These are phyloP conservation scores for Agelastica alni DNA, from an alignment of 2,888 invertebrate species.

Conservation along the genomic window DNA sequence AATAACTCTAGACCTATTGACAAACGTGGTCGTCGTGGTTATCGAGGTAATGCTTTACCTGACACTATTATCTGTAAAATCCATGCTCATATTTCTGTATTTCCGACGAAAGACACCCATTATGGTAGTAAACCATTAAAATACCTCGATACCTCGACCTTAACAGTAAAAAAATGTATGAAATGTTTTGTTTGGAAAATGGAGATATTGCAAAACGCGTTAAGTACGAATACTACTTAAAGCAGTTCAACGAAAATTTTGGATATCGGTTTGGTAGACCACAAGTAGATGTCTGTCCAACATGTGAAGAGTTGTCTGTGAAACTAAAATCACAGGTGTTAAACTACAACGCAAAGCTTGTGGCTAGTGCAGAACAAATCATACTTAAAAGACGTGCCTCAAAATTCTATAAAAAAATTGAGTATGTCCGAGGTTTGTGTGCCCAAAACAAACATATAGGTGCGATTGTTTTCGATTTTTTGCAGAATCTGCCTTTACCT, in stretches of 20 bases:
- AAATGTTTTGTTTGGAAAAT: not conserved
- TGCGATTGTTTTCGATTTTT: slow-evolving; percentile 21
- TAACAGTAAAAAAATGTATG: not conserved
- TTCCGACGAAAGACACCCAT: not conserved
- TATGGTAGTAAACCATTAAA: no score
- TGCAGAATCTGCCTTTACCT: slow-evolving; percentile 36
- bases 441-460: slow-evolving; percentile 4
- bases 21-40: not conserved
- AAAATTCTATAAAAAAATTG: slow-evolving; percentile 7
- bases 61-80: no score
- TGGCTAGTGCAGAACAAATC: slow-evolving; percentile 23
- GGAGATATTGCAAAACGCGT: not conserved
- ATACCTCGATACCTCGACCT: not conserved
- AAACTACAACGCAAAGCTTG: slow-evolving; percentile 23
- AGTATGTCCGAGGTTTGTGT: slow-evolving; percentile 6
- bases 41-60: not conserved
- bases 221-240: not conserved
- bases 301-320: slow-evolving; percentile 17
- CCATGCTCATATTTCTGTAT: not conserved
- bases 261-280: not conserved
- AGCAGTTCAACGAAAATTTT: not conserved
- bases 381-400: slow-evolving; percentile 20
- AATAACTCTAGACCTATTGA: not conserved
- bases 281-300: slow-evolving; percentile 21
- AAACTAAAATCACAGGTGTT: slow-evolving; percentile 24